phyloP scores from a whole-genome alignment of 2,113 vertebrate genomes.

The Ahaetulla prasina region DNA sequence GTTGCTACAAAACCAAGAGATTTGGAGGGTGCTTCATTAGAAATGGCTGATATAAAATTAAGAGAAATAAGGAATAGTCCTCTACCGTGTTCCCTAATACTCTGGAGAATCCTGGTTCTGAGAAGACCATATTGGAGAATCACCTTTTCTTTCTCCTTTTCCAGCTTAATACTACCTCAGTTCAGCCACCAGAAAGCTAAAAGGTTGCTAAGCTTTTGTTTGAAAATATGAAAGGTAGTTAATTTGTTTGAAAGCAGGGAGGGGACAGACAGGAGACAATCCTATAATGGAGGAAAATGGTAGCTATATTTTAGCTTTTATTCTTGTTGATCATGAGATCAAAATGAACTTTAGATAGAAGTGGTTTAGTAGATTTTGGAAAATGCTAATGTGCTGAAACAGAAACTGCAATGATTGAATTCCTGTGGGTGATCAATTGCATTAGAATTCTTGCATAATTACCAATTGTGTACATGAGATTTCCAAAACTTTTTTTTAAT shows the following conservation, averaged over 20 bases:
- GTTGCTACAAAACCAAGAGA: background rate
- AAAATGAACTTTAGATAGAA: constrained; percentile 17
- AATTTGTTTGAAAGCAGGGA: constrained; percentile 11
- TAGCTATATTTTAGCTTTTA: constrained; percentile 38
- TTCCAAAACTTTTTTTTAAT: background rate
- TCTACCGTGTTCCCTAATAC: background rate
- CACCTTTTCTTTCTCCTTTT: background rate
- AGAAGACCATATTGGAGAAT: background rate
- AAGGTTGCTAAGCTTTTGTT: background rate
- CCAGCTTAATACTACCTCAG: background rate
- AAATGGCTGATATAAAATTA: background rate
- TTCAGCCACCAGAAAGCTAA: background rate
- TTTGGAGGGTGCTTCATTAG: background rate
- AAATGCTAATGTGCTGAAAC: constrained; percentile 33
- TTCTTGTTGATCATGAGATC: constrained; percentile 34
- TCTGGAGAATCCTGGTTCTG: background rate
- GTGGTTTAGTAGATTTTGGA: constrained; percentile 44
- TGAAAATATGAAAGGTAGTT: background rate
- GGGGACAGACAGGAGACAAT: background rate
- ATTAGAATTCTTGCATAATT: background rate
- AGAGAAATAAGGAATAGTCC: background rate
- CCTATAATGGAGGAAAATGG: constrained; percentile 32
- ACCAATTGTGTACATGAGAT: background rate
- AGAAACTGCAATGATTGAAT: background rate
- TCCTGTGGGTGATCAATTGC: background rate